A percentile compares a stretch with the other conserved stretches of the same genome.
phyloP scores from a whole-genome alignment of 2,797 vertebrate species.

The Valencia hispanica region DNA sequence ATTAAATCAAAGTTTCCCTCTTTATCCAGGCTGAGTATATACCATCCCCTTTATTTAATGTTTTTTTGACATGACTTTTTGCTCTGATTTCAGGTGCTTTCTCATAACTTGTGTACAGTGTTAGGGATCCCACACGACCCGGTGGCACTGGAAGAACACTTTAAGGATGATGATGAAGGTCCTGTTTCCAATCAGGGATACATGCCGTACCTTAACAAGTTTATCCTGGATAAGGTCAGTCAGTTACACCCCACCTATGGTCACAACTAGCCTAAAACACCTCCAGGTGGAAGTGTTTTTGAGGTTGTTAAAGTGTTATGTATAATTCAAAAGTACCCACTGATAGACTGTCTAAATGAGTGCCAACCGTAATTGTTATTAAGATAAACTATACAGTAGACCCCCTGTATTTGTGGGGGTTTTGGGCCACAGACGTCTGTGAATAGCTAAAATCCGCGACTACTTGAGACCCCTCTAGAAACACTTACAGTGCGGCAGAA shows the following conservation, averaged over 20 bases:
- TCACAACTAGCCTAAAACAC: neutral
- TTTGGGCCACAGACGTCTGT: no score
- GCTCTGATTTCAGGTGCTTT: constrained; percentile 87
- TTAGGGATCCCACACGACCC: constrained; percentile 96
- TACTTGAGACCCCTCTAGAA: no score
- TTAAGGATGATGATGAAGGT: constrained; percentile 95
- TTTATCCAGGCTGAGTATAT: no score
- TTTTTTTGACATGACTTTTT: neutral
- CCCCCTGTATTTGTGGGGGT: no score
- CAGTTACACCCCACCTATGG: neutral
- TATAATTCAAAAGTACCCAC: neutral
- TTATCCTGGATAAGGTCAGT: constrained; percentile 96
- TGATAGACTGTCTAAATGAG: neutral
- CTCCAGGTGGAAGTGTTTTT: neutral
- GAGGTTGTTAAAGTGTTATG: neutral
- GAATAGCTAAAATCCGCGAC: no score
- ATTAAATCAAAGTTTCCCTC: neutral
- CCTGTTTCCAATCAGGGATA: constrained; percentile 98
- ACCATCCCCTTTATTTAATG: neutral
- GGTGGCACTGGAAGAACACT: constrained; percentile 95
- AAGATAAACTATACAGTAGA: no score
- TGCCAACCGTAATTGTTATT: no score
- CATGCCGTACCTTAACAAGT: constrained; percentile 98
- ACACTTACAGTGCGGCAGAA: no score
- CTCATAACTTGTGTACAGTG: constrained; percentile 95